Conservation (phyloP, 1,140 invertebrate genomes). For the Conus betulinus region DNA sequence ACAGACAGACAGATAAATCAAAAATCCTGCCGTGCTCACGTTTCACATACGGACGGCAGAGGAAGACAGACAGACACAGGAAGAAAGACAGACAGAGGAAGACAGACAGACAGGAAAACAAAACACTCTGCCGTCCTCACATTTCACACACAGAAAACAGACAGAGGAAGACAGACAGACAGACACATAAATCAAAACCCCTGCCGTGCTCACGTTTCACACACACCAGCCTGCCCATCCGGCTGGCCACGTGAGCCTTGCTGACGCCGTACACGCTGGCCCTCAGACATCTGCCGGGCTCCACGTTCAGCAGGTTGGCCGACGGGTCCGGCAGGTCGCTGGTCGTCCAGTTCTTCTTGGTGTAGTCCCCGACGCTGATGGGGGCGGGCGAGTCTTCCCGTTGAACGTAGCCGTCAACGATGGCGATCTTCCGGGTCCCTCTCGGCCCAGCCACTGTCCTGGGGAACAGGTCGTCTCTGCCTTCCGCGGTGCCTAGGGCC, state of each 20-base stretch:
- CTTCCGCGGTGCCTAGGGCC: background rate
- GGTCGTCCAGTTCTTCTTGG: background rate
- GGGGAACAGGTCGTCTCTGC: constrained; percentile 18
- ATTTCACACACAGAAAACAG: no score
- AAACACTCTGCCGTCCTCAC: no score
- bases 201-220: constrained; percentile 5
- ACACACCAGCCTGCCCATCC: background rate
- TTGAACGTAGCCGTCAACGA: constrained; percentile 21
- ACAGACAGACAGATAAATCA: no score
- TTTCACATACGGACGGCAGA: background rate
- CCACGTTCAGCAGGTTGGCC: constrained; percentile 20
- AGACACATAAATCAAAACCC: no score
- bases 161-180: no score
- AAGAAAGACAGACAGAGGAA: background rate
- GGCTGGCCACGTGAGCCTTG: constrained; percentile 9
- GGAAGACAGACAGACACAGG: background rate
- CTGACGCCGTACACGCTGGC: constrained; percentile 19
- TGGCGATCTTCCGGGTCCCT: constrained; percentile 19
- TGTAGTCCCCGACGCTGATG: constrained; percentile 24
- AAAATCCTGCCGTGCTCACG: background rate
- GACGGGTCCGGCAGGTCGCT: constrained; percentile 6
- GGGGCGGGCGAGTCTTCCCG: background rate
- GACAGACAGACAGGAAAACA: no score
- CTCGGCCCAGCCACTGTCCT: background rate
- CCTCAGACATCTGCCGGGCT: constrained; percentile 16